phyloP scores from a whole-genome alignment of 2,797 vertebrate species.

The Platalea minor region DNA sequence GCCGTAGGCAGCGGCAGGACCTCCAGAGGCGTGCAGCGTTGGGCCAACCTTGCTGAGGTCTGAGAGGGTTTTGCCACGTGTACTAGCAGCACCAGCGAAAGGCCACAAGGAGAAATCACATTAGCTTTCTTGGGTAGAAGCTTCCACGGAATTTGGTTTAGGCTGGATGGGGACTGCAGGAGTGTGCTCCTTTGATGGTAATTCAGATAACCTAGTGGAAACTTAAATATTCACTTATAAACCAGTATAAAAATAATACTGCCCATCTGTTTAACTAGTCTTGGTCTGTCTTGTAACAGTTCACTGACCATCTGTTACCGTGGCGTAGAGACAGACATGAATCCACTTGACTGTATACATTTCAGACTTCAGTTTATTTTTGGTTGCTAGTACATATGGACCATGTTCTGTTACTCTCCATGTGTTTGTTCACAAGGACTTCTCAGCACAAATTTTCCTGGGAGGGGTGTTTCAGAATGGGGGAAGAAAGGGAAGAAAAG shows the following conservation, averaged over 20 bases:
- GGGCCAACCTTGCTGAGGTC: neutral
- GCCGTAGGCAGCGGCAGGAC: neutral
- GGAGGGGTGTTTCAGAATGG: slow-evolving; percentile 8
- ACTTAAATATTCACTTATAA: slow-evolving; percentile 72
- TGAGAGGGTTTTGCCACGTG: neutral
- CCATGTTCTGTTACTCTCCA: slow-evolving; percentile 70
- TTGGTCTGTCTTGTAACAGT: slow-evolving; percentile 76
- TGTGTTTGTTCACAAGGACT: slow-evolving; percentile 72
- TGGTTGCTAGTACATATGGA: slow-evolving; percentile 73
- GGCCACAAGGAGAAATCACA: neutral
- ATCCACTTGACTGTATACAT: slow-evolving; percentile 58
- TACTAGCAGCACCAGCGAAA: neutral
- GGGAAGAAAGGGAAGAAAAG: slow-evolving; percentile 3
- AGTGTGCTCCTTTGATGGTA: slow-evolving; percentile 43
- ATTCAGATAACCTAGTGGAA: slow-evolving; percentile 73
- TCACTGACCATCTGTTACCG: slow-evolving; percentile 80
- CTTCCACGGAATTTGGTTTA: neutral
- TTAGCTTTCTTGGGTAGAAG: neutral
- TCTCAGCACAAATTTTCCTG: slow-evolving; percentile 21
- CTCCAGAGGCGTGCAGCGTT: rapidly evolving
- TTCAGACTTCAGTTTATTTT: slow-evolving; percentile 68
- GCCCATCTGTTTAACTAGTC: slow-evolving; percentile 76
- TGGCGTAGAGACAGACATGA: slow-evolving; percentile 63
- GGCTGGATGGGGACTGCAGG: neutral
- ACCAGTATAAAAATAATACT: slow-evolving; percentile 74